Base-by-base conservation (phyloP, 2,113 vertebrate species). In the Dicrurus megarhynchus region DNA sequence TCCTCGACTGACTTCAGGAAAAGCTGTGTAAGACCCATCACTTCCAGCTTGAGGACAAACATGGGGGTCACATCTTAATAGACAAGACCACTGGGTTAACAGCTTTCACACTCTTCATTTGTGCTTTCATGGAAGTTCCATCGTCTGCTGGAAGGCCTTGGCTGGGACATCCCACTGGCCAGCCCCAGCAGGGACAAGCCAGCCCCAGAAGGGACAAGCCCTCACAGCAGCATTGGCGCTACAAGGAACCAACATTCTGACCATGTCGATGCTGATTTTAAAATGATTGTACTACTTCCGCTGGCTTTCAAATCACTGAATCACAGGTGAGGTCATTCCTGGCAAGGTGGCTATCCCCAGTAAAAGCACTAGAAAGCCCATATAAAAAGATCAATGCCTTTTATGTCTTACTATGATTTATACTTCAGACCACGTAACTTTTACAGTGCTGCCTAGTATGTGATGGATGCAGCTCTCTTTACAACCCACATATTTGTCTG, bases 401-500 rank as follows among this genome's bases (percentile, higher is more conserved):
- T 94, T 75, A 92, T 64, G 77, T 74, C 95, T 90, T 71, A 89
- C 50, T 64, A 49, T 77, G 87, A 96, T 93, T 96, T 86, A 95
- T 75, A 70, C 57, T 90, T 95, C 68, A 94, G 86, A 78, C 76
- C n/a, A 53, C 39, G 90, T 95, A 96, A 95, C 90, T 96, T 96
- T 81, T 82, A 95, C n/a, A 6, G 77, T 59, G 61, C 76, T 95
- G 86, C 88, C 88, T 92, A 56, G 86, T 46, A 73, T 78, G 84
- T 95, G 90, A 94, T 83, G 42, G 90, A 96, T 96, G 88, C 80
- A 83, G 59, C 90, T 78, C 84, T 93, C 80, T 93, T 89, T 96
- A 91, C 81, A 87, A 80, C 64, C 42, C 82, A 88, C 84, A 67
- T 75, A 78, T 95, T 92, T 76, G 61, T 91, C 60, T 94, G 92